These are phyloP conservation scores for Anthopleura xanthogrammica DNA, from an alignment of 92 coral and sea anemone genomes.

Conservation along the genomic window DNA sequence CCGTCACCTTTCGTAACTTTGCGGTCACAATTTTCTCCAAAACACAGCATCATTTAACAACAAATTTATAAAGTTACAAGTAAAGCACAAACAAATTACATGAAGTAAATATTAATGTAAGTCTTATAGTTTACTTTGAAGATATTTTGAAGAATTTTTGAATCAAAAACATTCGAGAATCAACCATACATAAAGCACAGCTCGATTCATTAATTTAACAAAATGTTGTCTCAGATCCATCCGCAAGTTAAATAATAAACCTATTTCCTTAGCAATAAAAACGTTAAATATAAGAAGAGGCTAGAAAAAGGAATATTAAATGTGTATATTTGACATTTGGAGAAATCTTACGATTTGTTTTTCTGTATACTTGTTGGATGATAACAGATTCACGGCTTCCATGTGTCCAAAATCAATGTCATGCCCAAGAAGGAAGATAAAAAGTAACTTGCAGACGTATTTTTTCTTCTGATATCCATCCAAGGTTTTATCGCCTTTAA, in stretches of 20 bases:
- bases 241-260: not conserved
- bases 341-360: conserved; percentile 90
- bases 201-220: too few species aligned
- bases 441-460: conserved; percentile 93
- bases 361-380: conserved; percentile 98
- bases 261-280: not conserved
- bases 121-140: not conserved
- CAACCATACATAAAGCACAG: too few species aligned
- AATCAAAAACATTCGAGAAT: not conserved
- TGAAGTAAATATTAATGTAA: not conserved
- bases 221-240: too few species aligned
- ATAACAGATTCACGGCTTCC: conserved; percentile 97
- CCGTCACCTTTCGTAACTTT: not conserved
- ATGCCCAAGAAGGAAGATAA: conserved; percentile 91
- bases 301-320: not conserved
- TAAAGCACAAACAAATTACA: not conserved
- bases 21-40: not conserved
- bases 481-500: conserved; percentile 88
- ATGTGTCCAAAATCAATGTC: conserved; percentile 99
- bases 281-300: not conserved
- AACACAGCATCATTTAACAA: not conserved
- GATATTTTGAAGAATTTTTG: not conserved
- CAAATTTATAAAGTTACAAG: not conserved
- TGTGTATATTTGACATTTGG: not conserved
- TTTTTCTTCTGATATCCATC: conserved; percentile 99